Conservation (phyloP, 2,113 vertebrate species). For the Prunella himalayana region DNA sequence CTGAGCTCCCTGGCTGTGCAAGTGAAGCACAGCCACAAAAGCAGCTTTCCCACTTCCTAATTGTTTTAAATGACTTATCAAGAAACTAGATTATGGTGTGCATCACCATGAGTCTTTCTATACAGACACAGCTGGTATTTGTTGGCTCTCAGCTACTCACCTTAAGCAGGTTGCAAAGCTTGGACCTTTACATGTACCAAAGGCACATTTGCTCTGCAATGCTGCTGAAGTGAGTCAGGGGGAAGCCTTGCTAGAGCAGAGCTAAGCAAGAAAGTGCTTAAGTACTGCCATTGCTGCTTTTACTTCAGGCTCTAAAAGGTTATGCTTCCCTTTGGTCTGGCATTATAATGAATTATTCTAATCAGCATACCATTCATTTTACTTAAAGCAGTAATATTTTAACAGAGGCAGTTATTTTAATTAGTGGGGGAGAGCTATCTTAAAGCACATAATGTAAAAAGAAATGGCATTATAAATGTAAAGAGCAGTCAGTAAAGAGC, state of each 20-base stretch:
- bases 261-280: not conserved
- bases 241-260: not conserved
- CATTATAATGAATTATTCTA: not conserved
- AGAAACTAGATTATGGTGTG: not conserved
- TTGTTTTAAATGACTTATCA: not conserved
- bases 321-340: not conserved
- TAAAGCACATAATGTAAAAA: not conserved
- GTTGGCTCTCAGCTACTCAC: not conserved
- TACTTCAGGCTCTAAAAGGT: not conserved
- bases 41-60: not conserved
- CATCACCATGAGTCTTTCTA: not conserved
- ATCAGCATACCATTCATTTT: not conserved
- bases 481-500: not conserved
- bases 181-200: not conserved
- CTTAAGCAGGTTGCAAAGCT: not conserved
- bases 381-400: constrained; percentile 20
- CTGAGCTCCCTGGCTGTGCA: not conserved
- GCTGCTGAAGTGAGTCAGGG: not conserved
- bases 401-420: not conserved
- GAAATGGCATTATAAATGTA: not conserved
- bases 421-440: not conserved
- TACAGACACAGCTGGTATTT: not conserved
- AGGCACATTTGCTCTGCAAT: not conserved
- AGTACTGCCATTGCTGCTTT: not conserved
- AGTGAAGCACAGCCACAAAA: not conserved